Evolutionary conservation across 2,113 vertebrate genomes (phyloP).

Genomic region (Oceanodroma tethys): DNA sequence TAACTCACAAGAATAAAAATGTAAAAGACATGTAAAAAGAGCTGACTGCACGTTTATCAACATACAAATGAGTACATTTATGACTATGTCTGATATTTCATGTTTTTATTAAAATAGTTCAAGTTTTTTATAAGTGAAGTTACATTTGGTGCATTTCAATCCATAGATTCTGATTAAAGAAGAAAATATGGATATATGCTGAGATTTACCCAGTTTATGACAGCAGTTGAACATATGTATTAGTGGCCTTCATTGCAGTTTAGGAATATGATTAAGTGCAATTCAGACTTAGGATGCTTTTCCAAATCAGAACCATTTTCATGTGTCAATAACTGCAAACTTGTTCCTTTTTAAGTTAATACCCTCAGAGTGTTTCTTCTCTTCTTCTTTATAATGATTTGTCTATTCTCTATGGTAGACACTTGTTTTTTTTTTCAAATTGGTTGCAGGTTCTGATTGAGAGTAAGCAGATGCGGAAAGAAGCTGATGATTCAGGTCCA

Average conservation of each 20-base stretch:
- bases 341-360: background rate
- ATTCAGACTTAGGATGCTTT: background rate
- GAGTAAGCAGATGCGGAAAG: slow-evolving; percentile 77
- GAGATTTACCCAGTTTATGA: background rate
- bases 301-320: background rate
- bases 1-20: background rate
- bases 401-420: background rate
- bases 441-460: slow-evolving; percentile 77
- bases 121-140: background rate
- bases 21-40: background rate
- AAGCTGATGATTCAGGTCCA: slow-evolving; percentile 76
- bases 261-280: background rate
- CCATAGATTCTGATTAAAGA: background rate
- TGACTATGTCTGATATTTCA: background rate
- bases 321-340: background rate
- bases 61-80: background rate
- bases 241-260: background rate
- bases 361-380: background rate
- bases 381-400: background rate
- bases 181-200: background rate
- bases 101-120: background rate
- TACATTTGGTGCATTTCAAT: background rate
- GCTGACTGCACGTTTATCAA: background rate
- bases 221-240: background rate
- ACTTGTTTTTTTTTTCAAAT: background rate